These are phyloP conservation scores for Latrodectus elegans DNA, from an alignment of 2,888 invertebrate genomes.

Conservation along the genomic window DNA sequence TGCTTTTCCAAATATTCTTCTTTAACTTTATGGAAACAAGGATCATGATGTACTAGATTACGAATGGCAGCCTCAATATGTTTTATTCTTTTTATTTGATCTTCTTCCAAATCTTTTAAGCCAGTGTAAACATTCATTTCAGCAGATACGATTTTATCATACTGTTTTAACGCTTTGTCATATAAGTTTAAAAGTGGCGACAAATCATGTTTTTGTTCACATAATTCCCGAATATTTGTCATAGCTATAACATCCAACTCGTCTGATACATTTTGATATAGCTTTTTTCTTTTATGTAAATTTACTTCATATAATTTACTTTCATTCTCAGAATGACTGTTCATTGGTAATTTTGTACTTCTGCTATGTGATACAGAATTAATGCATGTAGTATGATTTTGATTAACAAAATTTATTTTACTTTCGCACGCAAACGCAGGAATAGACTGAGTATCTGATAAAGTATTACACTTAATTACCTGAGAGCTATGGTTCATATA, in stretches of 20 bases:
- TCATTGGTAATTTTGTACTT: background rate
- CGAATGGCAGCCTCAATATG: conserved; percentile 15
- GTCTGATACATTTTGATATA: background rate
- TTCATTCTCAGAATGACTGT: background rate
- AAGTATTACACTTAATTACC: background rate
- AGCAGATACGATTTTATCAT: conserved; percentile 15
- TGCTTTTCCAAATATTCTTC: background rate
- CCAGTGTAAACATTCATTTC: conserved; percentile 21
- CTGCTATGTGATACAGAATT: background rate
- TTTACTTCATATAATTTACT: background rate
- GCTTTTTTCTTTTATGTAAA: background rate
- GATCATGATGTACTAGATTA: conserved; percentile 38
- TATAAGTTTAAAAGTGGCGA: conserved; percentile 11
- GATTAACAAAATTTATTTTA: background rate
- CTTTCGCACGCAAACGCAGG: background rate
- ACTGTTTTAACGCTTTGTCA: conserved; percentile 1
- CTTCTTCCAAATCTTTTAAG: conserved; percentile 7
- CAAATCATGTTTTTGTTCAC: background rate
- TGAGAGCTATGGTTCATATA: no score
- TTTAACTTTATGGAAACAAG: conserved; percentile 20
- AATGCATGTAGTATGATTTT: background rate
- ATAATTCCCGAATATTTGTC: background rate
- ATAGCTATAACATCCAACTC: conserved; percentile 31
- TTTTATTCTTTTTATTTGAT: conserved; percentile 16
- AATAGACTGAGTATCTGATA: background rate